Base-by-base conservation (phyloP, 2,888 invertebrate genomes). In the Drosophila siamana region DNA sequence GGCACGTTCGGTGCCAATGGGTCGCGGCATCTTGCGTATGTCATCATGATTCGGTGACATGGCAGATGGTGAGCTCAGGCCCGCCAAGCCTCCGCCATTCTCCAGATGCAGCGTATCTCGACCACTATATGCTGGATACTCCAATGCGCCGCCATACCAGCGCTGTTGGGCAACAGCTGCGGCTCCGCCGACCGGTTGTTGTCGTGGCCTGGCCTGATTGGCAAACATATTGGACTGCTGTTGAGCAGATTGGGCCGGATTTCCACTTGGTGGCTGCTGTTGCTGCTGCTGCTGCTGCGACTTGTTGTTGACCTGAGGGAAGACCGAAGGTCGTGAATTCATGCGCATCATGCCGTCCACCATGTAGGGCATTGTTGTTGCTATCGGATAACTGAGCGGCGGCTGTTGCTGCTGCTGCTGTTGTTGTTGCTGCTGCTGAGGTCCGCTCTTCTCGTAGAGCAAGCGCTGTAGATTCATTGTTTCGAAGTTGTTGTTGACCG, bases 291-390 rank as follows among this genome's bases (percentile, higher is more conserved):
- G 89, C 48, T 80, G 78, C 48, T 78, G 69, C 11, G 59, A 28
- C 38, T 72, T 74, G 51, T 68, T 90, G 86, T 74, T 91, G 80
- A 62, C 81, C 73, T 86, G 88, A 0, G 95, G 94, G 90, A 96
- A 97, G 86, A 96, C 96, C 0, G 96, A 96, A 4, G 96, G 96
- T 80, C 96, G 95, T 0, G 96, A 96, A 92, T 97, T 97, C 40
- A 97, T 93, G 59, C 96, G 94, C 40, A 95, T 95, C 92, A 94
- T 94, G 30, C 79, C 76, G 61, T 81, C 72, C 46, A 61, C 67
- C 67, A 80, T 67, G 38, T 78, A 83, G 8, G 76, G 62, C n/a
- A 70, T 51, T 7, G 63, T 28, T 1, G 86, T 80, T 46, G 91
- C 91, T 69, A 90, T 82, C 4, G 85, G 80, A 56, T 84, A 91